Evolutionary conservation across 2,797 vertebrate genomes (phyloP), one percentile per base, ranked within the genome.

Genomic region (Lindbergichthys nudifrons): DNA sequence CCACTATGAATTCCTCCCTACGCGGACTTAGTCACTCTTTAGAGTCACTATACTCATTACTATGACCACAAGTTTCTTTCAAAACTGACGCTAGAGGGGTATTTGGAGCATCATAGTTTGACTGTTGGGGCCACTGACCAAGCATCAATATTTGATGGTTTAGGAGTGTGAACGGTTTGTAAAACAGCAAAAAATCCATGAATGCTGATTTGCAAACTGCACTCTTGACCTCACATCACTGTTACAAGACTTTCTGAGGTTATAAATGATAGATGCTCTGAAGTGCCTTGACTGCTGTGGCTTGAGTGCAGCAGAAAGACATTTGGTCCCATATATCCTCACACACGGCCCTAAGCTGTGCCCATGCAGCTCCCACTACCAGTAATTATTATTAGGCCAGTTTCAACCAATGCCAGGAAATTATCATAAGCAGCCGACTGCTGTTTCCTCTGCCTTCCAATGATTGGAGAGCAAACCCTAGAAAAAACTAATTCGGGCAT

Each of bases 331-430:
- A 54, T 18, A 16, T 16, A 32, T 47, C 71, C 32, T 36, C 48
- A n/a, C 32, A 48, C 26, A 54, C 23, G 45, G 45, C 61, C 51
- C 48, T 67, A 39, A 77, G 85, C 65, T 36, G 77, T 57, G 60
- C 74, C 67, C 45, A 19, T 73, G 65, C 73, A 56, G 61, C 72
- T 81, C 73, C 77, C 68, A 68, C 57, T 53, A 80, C 67, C 69
- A 83, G 69, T 68, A 70, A 84, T 78, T 76, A 84, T 79, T 90
- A 87, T 88, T 83, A 85, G 89, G 87, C 83, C 85, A 87, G 86
- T 81, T 82, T 79, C 77, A 87, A 84, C 70, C 36, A 3, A 79
- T 79, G 80, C 83, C 86, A 90, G 83, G 73, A 76, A 84, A 90
- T 84, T 62, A 87, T 75, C 80, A 88, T 88, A 87, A 82, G 77